Evolutionary conservation across 2,888 invertebrate genomes (phyloP).

Genomic region (Trachelus troglodyta): DNA sequence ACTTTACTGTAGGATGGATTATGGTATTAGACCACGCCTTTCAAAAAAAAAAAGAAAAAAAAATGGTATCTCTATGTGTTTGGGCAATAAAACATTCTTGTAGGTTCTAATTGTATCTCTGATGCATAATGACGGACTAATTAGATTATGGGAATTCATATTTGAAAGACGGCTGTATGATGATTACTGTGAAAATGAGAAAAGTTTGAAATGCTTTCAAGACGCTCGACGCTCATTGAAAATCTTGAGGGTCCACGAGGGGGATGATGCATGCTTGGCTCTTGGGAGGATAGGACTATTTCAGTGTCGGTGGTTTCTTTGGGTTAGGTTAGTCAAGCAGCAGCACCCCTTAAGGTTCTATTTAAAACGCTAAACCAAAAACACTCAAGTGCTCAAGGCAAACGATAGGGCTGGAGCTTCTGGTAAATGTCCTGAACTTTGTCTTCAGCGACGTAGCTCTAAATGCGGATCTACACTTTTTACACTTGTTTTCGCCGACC

Average conservation of each 20-base stretch:
- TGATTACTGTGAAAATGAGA: not conserved
- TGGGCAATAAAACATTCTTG: not conserved
- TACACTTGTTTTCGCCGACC: not conserved
- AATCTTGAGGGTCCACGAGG: not conserved
- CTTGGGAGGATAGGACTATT: constrained; percentile 28
- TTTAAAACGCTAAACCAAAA: constrained; percentile 38
- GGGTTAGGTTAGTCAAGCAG: constrained; percentile 7
- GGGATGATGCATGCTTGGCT: not conserved
- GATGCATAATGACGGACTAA: not conserved
- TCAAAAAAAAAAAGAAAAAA: not conserved
- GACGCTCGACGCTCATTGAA: not conserved
- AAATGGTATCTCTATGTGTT: not conserved
- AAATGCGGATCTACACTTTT: not conserved
- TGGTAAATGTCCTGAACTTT: constrained; percentile 38
- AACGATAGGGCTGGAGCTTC: constrained; percentile 30
- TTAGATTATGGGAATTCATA: not conserved
- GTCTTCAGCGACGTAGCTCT: constrained; percentile 26
- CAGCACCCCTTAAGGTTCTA: constrained; percentile 39
- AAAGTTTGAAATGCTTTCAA: not conserved
- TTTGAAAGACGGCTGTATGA: not conserved
- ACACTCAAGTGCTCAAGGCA: constrained; percentile 19
- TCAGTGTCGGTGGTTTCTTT: constrained; percentile 28
- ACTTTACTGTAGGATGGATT: not conserved
- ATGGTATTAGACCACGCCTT: not conserved
- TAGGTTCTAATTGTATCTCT: not conserved